Percentiles rank a stretch among this genome's conserved stretches.
phyloP scores from a whole-genome alignment of 2,797 vertebrate species.

The Sardinella longiceps region DNA sequence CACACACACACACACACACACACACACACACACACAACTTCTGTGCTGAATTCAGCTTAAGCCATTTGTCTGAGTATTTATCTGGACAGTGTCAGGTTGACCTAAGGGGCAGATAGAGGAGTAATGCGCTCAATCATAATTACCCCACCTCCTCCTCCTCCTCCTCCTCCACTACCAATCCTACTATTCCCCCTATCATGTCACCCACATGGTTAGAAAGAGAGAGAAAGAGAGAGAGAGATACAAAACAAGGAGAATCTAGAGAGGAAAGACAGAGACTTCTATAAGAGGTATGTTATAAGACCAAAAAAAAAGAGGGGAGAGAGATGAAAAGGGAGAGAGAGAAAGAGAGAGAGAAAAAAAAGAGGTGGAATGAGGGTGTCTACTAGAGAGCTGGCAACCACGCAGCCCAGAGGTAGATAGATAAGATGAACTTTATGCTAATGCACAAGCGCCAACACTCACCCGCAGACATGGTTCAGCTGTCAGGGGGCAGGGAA shows the following conservation, averaged over 20 bases:
- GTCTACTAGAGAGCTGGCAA: conserved; percentile 44
- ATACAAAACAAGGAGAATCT: not conserved
- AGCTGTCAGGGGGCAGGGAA: conserved; percentile 68
- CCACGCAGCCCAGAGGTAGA: conserved; percentile 44
- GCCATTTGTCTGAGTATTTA: conserved; percentile 73
- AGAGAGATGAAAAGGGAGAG: conserved; percentile 29
- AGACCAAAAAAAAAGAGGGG: not conserved
- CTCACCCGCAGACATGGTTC: conserved; percentile 59
- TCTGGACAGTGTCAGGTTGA: conserved; percentile 78
- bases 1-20: conserved; percentile 42
- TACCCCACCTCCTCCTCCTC: conserved; percentile 63
- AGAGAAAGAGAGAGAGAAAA: conserved; percentile 45
- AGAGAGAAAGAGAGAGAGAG: not conserved
- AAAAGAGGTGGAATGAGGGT: conserved; percentile 43
- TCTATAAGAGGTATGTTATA: not conserved
- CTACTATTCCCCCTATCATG: conserved; percentile 57
- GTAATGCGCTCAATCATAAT: conserved; percentile 76
- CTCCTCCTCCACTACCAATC: conserved; percentile 66
- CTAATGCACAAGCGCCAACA: conserved; percentile 27
- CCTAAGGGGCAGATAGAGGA: conserved; percentile 66
- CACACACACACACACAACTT: conserved; percentile 18
- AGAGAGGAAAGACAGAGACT: not conserved
- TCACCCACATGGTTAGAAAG: conserved; percentile 31
- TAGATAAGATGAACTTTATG: conserved; percentile 43
- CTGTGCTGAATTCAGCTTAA: conserved; percentile 36